These are phyloP conservation scores for Elanoides forficatus DNA, from an alignment of 2,113 vertebrate species.

Conservation along the genomic window DNA sequence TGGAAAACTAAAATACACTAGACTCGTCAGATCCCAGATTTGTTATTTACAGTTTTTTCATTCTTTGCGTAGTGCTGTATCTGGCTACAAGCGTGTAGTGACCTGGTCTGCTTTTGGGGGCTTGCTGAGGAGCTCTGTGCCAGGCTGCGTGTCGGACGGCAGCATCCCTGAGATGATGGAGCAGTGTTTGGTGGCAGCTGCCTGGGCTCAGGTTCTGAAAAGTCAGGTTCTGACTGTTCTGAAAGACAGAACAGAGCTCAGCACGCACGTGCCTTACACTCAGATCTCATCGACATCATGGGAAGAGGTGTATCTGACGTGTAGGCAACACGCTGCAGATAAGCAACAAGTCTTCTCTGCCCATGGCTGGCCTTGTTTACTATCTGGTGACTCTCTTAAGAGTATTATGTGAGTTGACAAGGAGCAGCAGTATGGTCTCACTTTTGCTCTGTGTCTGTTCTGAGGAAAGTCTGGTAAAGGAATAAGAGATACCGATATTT, in stretches of 20 bases:
- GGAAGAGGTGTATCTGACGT: fast-evolving
- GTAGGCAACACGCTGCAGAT: fast-evolving
- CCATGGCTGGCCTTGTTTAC: fast-evolving
- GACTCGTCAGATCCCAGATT: not conserved
- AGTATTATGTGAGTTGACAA: fast-evolving
- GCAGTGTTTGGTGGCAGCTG: not conserved
- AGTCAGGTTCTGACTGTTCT: not conserved
- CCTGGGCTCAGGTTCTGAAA: not conserved
- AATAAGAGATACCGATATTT: fast-evolving
- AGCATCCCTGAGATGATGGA: fast-evolving
- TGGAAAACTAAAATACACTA: not conserved
- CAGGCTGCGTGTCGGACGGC: not conserved
- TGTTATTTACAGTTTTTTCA: not conserved
- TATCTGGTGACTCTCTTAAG: not conserved
- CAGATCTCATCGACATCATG: fast-evolving
- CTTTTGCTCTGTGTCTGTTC: not conserved
- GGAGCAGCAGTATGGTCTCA: not conserved
- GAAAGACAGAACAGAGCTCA: not conserved
- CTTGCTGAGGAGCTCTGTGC: not conserved
- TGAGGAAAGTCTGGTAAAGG: not conserved
- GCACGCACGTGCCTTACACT: fast-evolving
- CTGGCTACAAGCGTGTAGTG: not conserved
- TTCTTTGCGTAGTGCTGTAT: not conserved
- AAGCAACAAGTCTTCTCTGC: not conserved
- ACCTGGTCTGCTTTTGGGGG: not conserved